Evolutionary conservation across 2,888 invertebrate species (phyloP).

Genomic region (Alcis repandata): DNA sequence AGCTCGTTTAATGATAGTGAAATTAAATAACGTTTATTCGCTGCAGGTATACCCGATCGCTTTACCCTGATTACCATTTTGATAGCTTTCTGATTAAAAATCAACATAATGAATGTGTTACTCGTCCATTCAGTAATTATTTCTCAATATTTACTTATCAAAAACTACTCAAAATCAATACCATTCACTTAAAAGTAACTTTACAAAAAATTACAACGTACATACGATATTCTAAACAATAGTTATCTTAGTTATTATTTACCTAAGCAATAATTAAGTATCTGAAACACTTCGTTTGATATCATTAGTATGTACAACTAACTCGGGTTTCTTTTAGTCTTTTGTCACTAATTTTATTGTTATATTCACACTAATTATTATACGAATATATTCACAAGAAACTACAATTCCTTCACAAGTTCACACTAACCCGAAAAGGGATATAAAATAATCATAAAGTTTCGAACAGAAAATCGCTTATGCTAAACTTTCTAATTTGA

Average conservation of each 20-base stretch:
- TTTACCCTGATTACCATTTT: slow-evolving; percentile 82
- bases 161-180: slow-evolving; percentile 83
- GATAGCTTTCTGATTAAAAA: slow-evolving; percentile 49
- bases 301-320: slow-evolving; percentile 73
- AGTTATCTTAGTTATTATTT: slow-evolving; percentile 50
- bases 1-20: slow-evolving; percentile 6
- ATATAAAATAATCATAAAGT: slow-evolving; percentile 24
- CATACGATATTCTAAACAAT: slow-evolving; percentile 65
- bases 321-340: slow-evolving; percentile 69
- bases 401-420: slow-evolving; percentile 64
- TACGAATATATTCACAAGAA: slow-evolving; percentile 70
- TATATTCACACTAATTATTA: slow-evolving; percentile 73
- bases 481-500: slow-evolving; percentile 32
- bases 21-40: slow-evolving; percentile 20
- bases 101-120: slow-evolving; percentile 52
- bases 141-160: slow-evolving; percentile 84
- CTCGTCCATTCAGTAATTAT: slow-evolving; percentile 75
- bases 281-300: slow-evolving; percentile 71
- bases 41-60: slow-evolving; percentile 50
- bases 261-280: slow-evolving; percentile 50
- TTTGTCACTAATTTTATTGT: slow-evolving; percentile 79
- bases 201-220: slow-evolving; percentile 83
- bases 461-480: slow-evolving; percentile 32
- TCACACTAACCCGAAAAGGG: slow-evolving; percentile 22
- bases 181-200: slow-evolving; percentile 77